These are phyloP conservation scores for Camptogramma bilineatum DNA, from an alignment of 2,888 invertebrate species.

Conservation along the genomic window DNA sequence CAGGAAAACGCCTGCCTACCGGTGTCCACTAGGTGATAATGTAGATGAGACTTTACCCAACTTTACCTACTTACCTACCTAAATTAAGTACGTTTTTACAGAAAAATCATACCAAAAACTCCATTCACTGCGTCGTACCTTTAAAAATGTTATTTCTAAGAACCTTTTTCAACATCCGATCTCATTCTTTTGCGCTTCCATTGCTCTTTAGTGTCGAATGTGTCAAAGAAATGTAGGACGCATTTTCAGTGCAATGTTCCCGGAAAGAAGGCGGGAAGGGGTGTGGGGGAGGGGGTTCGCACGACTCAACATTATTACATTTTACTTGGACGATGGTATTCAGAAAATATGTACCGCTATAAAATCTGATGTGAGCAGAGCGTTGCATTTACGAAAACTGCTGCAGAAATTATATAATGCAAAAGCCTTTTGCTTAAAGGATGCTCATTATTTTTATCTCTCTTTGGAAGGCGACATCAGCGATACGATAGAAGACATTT, in stretches of 20 bases:
- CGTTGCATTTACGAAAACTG: conserved; percentile 31
- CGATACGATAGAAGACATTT: conserved; percentile 10
- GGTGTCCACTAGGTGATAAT: no score
- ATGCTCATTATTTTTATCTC: conserved; percentile 20
- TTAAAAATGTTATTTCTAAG: conserved; percentile 5
- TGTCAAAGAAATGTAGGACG: conserved; percentile 48
- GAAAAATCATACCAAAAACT: not conserved
- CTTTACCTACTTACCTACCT: no score
- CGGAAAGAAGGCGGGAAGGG: conserved; percentile 10
- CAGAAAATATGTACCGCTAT: conserved; percentile 41
- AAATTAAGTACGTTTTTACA: not conserved
- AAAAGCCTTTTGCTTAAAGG: conserved; percentile 35
- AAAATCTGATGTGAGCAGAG: conserved; percentile 28
- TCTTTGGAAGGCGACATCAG: conserved; percentile 12
- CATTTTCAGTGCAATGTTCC: conserved; percentile 49
- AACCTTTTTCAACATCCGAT: conserved; percentile 34
- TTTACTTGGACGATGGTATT: conserved; percentile 44
- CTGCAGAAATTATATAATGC: conserved; percentile 38
- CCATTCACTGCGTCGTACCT: not conserved
- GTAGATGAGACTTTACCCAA: no score
- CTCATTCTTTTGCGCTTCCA: conserved; percentile 36
- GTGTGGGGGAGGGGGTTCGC: conserved; percentile 26
- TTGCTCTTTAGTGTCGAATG: conserved; percentile 47
- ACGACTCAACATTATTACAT: conserved; percentile 46
- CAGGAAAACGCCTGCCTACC: no score